These are phyloP conservation scores for Solenopsis invicta DNA, from an alignment of 1,140 invertebrate species.

Conservation along the genomic window DNA sequence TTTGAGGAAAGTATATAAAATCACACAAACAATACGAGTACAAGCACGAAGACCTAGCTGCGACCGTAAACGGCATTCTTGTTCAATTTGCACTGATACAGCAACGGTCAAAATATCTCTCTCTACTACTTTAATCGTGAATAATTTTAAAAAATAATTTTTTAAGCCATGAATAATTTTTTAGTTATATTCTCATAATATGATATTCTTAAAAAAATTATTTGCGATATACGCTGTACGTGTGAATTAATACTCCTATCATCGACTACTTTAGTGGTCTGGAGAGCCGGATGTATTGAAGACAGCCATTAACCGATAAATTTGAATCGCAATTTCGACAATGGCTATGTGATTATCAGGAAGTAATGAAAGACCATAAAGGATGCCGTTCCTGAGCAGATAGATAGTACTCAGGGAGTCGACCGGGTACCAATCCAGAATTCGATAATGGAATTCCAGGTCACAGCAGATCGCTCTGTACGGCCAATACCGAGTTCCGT, in stretches of 20 bases:
- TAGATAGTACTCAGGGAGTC: constrained; percentile 19
- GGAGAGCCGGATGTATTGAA: background rate
- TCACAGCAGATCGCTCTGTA: constrained; percentile 63
- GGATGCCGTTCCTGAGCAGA: background rate
- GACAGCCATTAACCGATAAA: background rate
- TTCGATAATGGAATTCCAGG: constrained; percentile 76
- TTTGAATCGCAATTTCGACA: constrained; percentile 21
- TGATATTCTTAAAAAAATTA: background rate
- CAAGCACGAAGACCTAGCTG: too few species aligned
- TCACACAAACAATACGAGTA: too few species aligned
- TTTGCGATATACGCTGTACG: background rate
- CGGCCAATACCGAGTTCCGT: constrained; percentile 57
- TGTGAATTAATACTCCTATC: background rate
- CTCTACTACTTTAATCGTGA: too few species aligned
- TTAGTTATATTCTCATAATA: background rate
- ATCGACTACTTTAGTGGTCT: background rate
- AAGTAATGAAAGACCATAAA: constrained; percentile 53
- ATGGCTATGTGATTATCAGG: background rate
- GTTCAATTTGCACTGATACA: too few species aligned
- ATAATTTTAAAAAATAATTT: too few species aligned
- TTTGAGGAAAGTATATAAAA: too few species aligned
- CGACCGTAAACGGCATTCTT: too few species aligned
- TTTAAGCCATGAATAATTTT: background rate
- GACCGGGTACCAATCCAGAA: constrained; percentile 61
- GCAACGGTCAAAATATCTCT: too few species aligned